These are phyloP conservation scores for Andrena hattorfiana DNA, from an alignment of 2,888 invertebrate species.

Conservation along the genomic window DNA sequence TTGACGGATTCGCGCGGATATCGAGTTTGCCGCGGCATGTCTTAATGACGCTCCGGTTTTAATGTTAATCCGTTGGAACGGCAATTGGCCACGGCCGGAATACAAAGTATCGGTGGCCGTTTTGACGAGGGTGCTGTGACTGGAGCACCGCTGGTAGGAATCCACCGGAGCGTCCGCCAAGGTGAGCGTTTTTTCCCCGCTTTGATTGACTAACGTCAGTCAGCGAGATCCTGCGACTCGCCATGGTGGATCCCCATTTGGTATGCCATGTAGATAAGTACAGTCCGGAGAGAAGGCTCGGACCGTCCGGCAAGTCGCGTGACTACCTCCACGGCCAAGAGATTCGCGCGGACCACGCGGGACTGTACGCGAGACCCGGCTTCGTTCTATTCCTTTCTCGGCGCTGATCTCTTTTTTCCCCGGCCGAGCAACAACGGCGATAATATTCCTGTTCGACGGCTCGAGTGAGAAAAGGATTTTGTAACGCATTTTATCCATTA, in stretches of 20 bases:
- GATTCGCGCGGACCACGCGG: constrained; percentile 7
- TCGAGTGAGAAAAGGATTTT: constrained; percentile 65
- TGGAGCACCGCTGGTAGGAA: constrained; percentile 76
- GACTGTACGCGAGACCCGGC: constrained; percentile 60
- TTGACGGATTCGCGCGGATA: constrained; percentile 53
- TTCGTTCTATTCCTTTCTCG: constrained; percentile 59
- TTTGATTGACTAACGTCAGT: constrained; percentile 84
- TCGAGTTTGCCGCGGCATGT: constrained; percentile 52
- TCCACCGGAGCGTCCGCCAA: constrained; percentile 80
- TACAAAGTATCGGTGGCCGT: constrained; percentile 53
- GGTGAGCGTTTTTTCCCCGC: constrained; percentile 81
- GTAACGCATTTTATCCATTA: constrained; percentile 55
- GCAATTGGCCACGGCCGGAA: constrained; percentile 28
- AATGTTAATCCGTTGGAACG: constrained; percentile 47
- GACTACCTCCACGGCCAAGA: not conserved
- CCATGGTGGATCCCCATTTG: constrained; percentile 81
- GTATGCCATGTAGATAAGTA: constrained; percentile 84
- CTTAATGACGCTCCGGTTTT: constrained; percentile 60
- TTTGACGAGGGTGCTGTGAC: constrained; percentile 58
- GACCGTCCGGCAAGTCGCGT: not conserved
- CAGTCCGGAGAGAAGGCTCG: constrained; percentile 69
- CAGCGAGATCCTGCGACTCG: constrained; percentile 78
- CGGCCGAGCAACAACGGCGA: constrained; percentile 41
- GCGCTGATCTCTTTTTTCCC: constrained; percentile 46
- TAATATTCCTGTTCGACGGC: constrained; percentile 63